phyloP scores from a whole-genome alignment of 1,140 invertebrate species.

The Teleogryllus occipitalis region DNA sequence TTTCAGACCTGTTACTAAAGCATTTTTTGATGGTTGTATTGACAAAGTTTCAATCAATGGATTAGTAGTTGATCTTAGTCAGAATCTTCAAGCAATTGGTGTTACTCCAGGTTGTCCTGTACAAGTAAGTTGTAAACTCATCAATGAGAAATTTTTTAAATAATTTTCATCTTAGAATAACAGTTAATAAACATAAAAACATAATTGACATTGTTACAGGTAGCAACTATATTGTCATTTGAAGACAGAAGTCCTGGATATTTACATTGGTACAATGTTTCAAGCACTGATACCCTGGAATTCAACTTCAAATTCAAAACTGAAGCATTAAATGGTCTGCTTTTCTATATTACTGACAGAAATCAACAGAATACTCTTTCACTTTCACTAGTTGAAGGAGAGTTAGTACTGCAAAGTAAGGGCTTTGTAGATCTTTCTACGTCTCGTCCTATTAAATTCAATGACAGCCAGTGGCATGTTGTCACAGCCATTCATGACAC shows the following conservation, averaged over 20 bases:
- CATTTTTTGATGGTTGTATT: conserved; percentile 91
- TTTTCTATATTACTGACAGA: conserved; percentile 64
- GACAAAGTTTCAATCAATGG: conserved; percentile 68
- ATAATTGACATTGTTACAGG: conserved; percentile 31
- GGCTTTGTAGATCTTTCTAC: conserved; percentile 46
- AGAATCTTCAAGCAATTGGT: conserved; percentile 67
- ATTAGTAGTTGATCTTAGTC: conserved; percentile 66
- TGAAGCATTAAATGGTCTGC: conserved; percentile 58
- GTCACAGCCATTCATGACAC: conserved; percentile 69
- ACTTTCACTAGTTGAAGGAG: conserved; percentile 58
- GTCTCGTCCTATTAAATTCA: conserved; percentile 53
- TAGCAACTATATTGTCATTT: conserved; percentile 52
- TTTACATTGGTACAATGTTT: conserved; percentile 50
- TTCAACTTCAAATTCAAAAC: conserved; percentile 89
- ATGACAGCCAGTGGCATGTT: conserved; percentile 90
- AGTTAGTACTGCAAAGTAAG: conserved; percentile 60
- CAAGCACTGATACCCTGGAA: conserved; percentile 50
- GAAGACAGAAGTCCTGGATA: conserved; percentile 50
- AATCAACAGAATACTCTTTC: conserved; percentile 54
- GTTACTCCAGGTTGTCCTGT: conserved; percentile 77
- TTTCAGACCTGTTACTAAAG: conserved; percentile 53
- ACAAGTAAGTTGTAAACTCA: conserved; percentile 46
- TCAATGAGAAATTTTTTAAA: background rate
- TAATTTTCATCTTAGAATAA: background rate
- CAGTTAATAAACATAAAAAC: background rate